These are phyloP conservation scores for Eubasilissa regina DNA, from an alignment of 1,140 invertebrate genomes.

Conservation along the genomic window DNA sequence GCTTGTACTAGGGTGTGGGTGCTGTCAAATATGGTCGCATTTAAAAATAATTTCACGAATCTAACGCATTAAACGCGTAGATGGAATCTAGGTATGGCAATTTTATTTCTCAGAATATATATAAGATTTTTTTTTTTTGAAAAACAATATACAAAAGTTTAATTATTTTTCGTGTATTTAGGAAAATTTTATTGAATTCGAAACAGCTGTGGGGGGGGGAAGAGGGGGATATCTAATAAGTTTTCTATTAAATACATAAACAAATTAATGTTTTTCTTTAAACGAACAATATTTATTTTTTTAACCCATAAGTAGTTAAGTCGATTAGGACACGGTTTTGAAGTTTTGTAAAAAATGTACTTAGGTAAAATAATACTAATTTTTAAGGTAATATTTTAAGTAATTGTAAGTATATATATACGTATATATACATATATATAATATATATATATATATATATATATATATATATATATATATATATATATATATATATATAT, in stretches of 20 bases:
- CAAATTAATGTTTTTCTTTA: too few species aligned
- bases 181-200: too few species aligned
- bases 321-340: slow-evolving; percentile 5
- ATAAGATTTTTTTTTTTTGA: not conserved
- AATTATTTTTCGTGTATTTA: not conserved
- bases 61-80: too few species aligned
- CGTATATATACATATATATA: slow-evolving; percentile 21
- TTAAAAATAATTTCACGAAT: too few species aligned
- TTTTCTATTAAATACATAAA: too few species aligned
- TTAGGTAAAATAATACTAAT: slow-evolving; percentile 4
- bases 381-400: slow-evolving; percentile 1
- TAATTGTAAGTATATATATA: not conserved
- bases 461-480: slow-evolving; percentile 16
- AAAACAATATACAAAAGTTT: slow-evolving; percentile 4
- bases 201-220: too few species aligned
- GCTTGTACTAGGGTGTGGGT: too few species aligned
- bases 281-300: too few species aligned
- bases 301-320: not conserved
- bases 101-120: too few species aligned
- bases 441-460: not conserved
- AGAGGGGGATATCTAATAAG: too few species aligned
- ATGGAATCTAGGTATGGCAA: too few species aligned
- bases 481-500: not conserved
- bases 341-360: slow-evolving; percentile 22
- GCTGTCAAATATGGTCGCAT: too few species aligned